Base-by-base conservation (phyloP, 2,888 invertebrate genomes). In the Melanostoma scalare region DNA sequence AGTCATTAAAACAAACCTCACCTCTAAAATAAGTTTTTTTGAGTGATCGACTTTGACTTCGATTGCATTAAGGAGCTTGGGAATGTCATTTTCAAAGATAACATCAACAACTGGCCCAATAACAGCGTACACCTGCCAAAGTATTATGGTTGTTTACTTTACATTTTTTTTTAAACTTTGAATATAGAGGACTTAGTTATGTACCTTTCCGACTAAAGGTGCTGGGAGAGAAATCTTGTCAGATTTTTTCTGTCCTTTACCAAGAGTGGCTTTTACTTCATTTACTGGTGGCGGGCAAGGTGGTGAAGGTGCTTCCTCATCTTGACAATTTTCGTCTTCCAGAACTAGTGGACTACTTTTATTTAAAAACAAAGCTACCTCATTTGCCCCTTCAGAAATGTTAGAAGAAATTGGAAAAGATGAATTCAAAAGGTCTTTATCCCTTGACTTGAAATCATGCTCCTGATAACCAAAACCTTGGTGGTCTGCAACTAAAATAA, bases 31-130 rank as follows among this genome's bases (percentile, higher is more conserved):
- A 44, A 91, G 86, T 87, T 94, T 93, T 10, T 72, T 8, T 0
- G 86, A 87, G 20, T 94, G 94, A 61, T 91, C 91, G 86, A 94
- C 93, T 68, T 93, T 91, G 1, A 96, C 96, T 89, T 97, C 96
- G 88, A 97, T 92, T 69, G 97, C 96, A 92, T 97, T 97, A 74
- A 97, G 93, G 89, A 97, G 96, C 48, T 96, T 95, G 60, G 97
- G 97, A 35, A 97, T 92, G 35, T 93, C 93, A 78, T 96, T 95
- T 65, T 96, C 96, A 90, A 97, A 97, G 90, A 96, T 96, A 0
- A 97, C 97, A 91, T 97, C 97, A 63, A 97, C 96, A 86, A 97
- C 97, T 87, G 97, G 97, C 93, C 97, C 97, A 90, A 97, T 97
- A 84, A 97, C 96, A 50, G 97, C 96, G 58, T 96, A 95, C 73